Evolutionary conservation across 2,888 invertebrate species (phyloP).

Genomic region (Acleris laterana): DNA sequence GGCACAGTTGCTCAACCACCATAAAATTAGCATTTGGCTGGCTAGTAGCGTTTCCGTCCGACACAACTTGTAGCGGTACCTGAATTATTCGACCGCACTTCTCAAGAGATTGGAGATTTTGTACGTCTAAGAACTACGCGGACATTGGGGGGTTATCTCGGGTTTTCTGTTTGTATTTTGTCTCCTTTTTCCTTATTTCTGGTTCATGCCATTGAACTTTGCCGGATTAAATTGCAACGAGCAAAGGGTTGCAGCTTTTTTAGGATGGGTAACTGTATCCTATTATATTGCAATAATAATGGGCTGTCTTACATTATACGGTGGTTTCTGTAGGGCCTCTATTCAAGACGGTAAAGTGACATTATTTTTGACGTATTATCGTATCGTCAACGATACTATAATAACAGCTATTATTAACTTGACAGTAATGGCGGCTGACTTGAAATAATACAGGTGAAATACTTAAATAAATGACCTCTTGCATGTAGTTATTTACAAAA

Average conservation of each 20-base stretch:
- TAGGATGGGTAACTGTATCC: too few species aligned
- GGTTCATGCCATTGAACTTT: not conserved
- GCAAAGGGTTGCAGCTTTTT: not conserved
- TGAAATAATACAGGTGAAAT: too few species aligned
- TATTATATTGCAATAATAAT: too few species aligned
- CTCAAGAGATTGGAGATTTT: constrained; percentile 61
- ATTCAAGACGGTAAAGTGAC: too few species aligned
- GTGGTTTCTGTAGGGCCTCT: too few species aligned
- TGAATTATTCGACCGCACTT: constrained; percentile 78
- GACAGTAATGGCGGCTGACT: too few species aligned
- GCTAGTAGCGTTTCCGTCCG: constrained; percentile 78
- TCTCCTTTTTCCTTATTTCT: constrained; percentile 27
- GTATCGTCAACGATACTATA: too few species aligned
- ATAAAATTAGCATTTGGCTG: constrained; percentile 84
- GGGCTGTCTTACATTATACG: too few species aligned
- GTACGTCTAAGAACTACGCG: constrained; percentile 44
- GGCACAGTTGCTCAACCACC: constrained; percentile 83
- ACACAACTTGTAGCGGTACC: constrained; percentile 69
- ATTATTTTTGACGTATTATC: too few species aligned
- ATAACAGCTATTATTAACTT: too few species aligned
- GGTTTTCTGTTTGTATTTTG: constrained; percentile 24
- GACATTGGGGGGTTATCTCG: constrained; percentile 45
- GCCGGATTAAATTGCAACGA: constrained; percentile 10
- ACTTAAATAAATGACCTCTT: too few species aligned
- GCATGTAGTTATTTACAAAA: too few species aligned